A percentile compares a stretch with the other conserved stretches of the same genome.
phyloP scores from a whole-genome alignment of 64 coral and sea anemone genomes.

The Cladopsammia gracilis region DNA sequence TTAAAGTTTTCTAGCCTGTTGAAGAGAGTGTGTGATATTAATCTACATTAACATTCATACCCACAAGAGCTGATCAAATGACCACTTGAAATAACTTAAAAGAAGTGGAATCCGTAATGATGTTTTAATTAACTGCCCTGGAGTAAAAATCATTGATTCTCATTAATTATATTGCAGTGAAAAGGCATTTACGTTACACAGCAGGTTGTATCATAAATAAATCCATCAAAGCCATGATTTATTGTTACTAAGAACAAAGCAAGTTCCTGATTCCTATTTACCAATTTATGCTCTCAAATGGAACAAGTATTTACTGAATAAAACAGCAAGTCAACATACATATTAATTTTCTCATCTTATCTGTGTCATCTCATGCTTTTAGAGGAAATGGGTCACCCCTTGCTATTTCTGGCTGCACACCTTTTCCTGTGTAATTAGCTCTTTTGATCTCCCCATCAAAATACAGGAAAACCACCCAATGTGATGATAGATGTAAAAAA shows the following conservation, averaged over 20 bases:
- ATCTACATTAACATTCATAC: too few species aligned
- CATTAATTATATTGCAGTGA: slow-evolving; percentile 5
- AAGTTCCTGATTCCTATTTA: neutral
- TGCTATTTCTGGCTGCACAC: neutral
- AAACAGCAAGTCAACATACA: too few species aligned
- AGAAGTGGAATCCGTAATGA: neutral
- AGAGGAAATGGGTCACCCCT: neutral
- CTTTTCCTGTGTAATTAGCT: slow-evolving; percentile 35
- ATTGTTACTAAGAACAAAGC: neutral
- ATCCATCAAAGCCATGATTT: neutral
- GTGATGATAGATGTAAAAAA: neutral
- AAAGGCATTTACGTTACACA: neutral
- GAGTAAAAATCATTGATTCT: neutral
- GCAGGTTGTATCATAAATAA: neutral
- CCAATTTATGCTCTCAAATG: neutral
- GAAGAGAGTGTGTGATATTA: too few species aligned
- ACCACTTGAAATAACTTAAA: neutral
- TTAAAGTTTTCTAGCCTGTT: too few species aligned
- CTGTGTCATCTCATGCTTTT: neutral
- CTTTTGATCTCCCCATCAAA: slow-evolving; percentile 6
- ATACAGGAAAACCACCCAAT: neutral
- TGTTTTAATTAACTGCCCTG: neutral
- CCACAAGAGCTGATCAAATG: neutral
- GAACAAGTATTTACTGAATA: neutral
- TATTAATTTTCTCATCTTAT: neutral